Evolutionary conservation across 2,888 invertebrate genomes (phyloP).

Genomic region (Lamellibrachia satsuma): DNA sequence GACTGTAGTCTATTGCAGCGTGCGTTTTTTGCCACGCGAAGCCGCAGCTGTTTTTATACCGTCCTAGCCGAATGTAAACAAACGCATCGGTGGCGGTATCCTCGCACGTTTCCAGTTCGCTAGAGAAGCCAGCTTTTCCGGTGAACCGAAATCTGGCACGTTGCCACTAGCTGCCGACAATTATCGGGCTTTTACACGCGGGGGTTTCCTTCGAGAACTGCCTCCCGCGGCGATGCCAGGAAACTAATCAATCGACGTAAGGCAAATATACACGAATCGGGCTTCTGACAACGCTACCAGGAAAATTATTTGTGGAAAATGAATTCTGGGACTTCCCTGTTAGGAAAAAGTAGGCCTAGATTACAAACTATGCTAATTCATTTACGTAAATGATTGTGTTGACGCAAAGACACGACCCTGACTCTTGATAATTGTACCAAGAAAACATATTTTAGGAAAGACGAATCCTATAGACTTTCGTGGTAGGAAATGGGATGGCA

Average conservation of each 20-base stretch:
- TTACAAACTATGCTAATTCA: no score
- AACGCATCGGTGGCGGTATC: neutral
- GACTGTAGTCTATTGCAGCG: neutral
- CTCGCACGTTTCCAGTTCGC: neutral
- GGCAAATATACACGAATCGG: neutral
- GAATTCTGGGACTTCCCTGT: neutral
- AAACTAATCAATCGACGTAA: neutral
- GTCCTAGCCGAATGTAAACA: constrained; percentile 6
- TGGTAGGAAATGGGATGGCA: no score
- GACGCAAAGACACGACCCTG: no score
- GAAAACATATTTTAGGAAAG: no score
- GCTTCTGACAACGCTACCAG: neutral
- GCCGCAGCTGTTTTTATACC: neutral
- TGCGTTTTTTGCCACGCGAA: neutral
- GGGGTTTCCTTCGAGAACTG: neutral
- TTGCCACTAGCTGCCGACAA: neutral
- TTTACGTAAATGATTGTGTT: no score
- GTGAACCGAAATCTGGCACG: neutral
- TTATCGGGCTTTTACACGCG: neutral
- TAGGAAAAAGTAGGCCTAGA: no score
- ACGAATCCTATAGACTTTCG: no score
- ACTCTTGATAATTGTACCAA: no score
- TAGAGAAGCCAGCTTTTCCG: neutral
- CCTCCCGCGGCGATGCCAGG: neutral
- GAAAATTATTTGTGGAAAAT: neutral